phyloP scores from a whole-genome alignment of 1,140 invertebrate genomes.

The Araneus ventricosus region DNA sequence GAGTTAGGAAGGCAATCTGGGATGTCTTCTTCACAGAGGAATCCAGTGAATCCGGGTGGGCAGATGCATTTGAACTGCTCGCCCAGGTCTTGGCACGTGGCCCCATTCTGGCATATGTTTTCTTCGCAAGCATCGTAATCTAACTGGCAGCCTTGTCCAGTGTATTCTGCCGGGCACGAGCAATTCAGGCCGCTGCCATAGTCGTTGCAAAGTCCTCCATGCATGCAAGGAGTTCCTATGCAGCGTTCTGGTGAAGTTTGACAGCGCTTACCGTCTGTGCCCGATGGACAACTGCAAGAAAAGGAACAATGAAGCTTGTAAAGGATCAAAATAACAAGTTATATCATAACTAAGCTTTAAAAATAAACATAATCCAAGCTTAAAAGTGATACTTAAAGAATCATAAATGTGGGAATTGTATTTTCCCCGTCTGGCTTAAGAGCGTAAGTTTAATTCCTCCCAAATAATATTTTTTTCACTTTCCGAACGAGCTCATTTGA shows the following conservation, averaged over 20 bases:
- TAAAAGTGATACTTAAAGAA: no score
- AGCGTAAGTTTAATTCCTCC: no score
- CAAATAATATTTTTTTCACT: no score
- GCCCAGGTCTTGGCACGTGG: slow-evolving; percentile 92
- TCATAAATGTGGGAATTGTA: no score
- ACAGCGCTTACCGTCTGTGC: slow-evolving; percentile 96
- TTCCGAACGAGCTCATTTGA: no score
- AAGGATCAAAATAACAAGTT: no score
- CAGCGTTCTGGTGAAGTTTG: slow-evolving; percentile 97
- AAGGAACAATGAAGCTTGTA: no score
- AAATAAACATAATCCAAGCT: no score
- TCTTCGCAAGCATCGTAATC: slow-evolving; percentile 91
- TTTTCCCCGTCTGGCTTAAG: no score
- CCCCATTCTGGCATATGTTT: slow-evolving; percentile 92
- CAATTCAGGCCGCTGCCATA: slow-evolving; percentile 97
- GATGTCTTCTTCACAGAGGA: slow-evolving; percentile 95
- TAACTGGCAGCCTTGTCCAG: slow-evolving; percentile 94
- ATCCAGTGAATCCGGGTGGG: slow-evolving; percentile 90
- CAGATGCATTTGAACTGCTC: slow-evolving; percentile 92
- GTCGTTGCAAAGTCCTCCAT: slow-evolving; percentile 95
- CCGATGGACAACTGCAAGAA: slow-evolving; percentile 88
- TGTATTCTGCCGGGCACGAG: slow-evolving; percentile 91
- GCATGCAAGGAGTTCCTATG: slow-evolving; percentile 97
- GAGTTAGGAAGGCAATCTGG: slow-evolving; percentile 95
- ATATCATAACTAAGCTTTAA: no score